These are phyloP conservation scores for Cataglyphis cursor DNA, from an alignment of 2,888 invertebrate species.

Conservation along the genomic window DNA sequence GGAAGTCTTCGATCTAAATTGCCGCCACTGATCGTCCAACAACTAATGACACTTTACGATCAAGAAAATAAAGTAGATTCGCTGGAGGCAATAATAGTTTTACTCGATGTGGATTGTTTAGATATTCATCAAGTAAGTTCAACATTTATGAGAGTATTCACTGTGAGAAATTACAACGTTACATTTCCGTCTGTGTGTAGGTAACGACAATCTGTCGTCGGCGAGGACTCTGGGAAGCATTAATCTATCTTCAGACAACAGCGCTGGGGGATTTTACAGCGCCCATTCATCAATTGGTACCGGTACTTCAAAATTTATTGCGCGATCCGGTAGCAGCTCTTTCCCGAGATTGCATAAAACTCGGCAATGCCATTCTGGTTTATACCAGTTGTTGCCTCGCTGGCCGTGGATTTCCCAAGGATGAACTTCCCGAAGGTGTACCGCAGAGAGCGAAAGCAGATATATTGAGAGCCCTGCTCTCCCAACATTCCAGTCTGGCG, in stretches of 20 bases:
- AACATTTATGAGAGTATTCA: neutral
- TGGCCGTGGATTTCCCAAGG: slow-evolving; percentile 93
- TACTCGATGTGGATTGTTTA: slow-evolving; percentile 89
- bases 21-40: slow-evolving; percentile 89
- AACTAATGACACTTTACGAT: slow-evolving; percentile 90
- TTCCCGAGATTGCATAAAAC: slow-evolving; percentile 85
- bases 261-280: slow-evolving; percentile 90
- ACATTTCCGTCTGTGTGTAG: slow-evolving; percentile 83
- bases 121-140: slow-evolving; percentile 89
- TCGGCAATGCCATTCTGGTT: slow-evolving; percentile 94
- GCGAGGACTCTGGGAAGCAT: slow-evolving; percentile 90
- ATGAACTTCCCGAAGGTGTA: slow-evolving; percentile 89
- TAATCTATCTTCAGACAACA: slow-evolving; percentile 90
- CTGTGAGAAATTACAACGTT: neutral
- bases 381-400: slow-evolving; percentile 95
- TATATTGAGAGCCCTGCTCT: slow-evolving; percentile 91
- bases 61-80: slow-evolving; percentile 89
- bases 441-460: slow-evolving; percentile 91
- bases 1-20: slow-evolving; percentile 88
- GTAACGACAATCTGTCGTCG: slow-evolving; percentile 89
- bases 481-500: slow-evolving; percentile 90
- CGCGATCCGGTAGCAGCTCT: slow-evolving; percentile 69
- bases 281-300: slow-evolving; percentile 90
- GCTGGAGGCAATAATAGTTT: slow-evolving; percentile 91
- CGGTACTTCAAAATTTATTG: slow-evolving; percentile 87